Percentiles rank a stretch among this genome's conserved stretches.
Conservation (phyloP, 2,888 invertebrate species). For the Metellina segmentata region DNA sequence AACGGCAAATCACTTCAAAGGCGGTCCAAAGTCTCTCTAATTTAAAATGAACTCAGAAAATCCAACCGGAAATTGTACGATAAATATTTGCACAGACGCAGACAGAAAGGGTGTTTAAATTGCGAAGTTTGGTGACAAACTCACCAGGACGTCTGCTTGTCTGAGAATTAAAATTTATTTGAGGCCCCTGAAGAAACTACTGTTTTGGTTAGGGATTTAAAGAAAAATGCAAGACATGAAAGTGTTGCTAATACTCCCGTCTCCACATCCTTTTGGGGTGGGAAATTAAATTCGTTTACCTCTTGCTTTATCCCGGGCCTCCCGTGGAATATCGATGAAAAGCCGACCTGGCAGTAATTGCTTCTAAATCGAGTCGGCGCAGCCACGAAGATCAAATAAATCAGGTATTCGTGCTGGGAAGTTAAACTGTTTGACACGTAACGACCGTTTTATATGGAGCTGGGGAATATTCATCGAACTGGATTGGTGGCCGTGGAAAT, state of each 20-base stretch:
- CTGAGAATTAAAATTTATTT: slow-evolving; percentile 10
- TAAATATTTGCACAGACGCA: slow-evolving; percentile 26
- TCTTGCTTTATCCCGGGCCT: neutral
- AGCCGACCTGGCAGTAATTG: neutral
- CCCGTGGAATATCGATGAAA: neutral
- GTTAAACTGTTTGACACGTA: neutral
- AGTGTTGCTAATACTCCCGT: neutral
- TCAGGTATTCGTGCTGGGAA: neutral
- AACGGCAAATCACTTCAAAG: neutral
- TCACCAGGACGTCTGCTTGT: neutral
- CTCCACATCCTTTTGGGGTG: neutral
- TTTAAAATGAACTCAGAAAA: neutral
- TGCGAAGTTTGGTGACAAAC: slow-evolving; percentile 5
- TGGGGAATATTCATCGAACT: neutral
- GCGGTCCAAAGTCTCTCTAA: no score
- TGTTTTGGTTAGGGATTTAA: slow-evolving; percentile 1
- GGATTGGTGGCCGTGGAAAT: neutral
- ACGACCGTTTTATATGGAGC: neutral
- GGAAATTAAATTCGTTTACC: neutral
- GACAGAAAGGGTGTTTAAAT: slow-evolving; percentile 6
- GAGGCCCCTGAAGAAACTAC: neutral
- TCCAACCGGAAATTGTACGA: neutral
- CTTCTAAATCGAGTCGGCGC: neutral
- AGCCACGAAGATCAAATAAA: neutral
- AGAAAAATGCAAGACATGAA: neutral